phyloP scores from a whole-genome alignment of 2,113 vertebrate species.

The Pavo muticus region DNA sequence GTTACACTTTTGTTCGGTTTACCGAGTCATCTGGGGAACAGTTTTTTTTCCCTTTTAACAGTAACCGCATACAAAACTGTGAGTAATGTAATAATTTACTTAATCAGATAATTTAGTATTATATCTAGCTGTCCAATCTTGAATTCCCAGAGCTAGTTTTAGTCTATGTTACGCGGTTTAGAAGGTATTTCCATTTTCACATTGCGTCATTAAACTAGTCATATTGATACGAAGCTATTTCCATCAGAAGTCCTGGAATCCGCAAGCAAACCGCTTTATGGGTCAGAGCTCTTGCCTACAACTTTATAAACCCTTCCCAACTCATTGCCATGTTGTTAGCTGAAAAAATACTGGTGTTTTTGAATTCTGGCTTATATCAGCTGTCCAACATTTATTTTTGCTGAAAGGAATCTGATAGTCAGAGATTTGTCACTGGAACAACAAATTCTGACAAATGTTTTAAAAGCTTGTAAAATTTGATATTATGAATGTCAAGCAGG shows the following conservation, averaged over 20 bases:
- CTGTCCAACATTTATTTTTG: neutral
- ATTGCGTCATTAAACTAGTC: neutral
- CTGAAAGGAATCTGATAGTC: neutral
- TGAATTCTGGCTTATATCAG: neutral
- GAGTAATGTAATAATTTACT: neutral
- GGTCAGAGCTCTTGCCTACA: neutral
- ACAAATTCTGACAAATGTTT: neutral
- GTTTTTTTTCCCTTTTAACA: neutral
- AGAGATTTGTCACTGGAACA: neutral
- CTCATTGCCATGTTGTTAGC: neutral
- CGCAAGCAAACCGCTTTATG: neutral
- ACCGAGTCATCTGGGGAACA: neutral
- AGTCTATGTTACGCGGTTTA: neutral
- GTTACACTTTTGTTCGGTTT: neutral
- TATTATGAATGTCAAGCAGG: neutral
- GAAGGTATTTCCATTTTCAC: neutral
- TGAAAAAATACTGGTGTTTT: neutral
- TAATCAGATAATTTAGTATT: neutral
- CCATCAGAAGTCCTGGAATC: neutral
- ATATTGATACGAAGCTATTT: neutral
- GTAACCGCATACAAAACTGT: neutral
- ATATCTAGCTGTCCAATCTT: neutral
- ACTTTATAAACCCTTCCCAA: neutral
- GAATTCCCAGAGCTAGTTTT: neutral
- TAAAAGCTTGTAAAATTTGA: conserved; percentile 27